These are phyloP conservation scores for Drosophila ercepeae DNA, from an alignment of 1,140 invertebrate genomes.

Conservation along the genomic window DNA sequence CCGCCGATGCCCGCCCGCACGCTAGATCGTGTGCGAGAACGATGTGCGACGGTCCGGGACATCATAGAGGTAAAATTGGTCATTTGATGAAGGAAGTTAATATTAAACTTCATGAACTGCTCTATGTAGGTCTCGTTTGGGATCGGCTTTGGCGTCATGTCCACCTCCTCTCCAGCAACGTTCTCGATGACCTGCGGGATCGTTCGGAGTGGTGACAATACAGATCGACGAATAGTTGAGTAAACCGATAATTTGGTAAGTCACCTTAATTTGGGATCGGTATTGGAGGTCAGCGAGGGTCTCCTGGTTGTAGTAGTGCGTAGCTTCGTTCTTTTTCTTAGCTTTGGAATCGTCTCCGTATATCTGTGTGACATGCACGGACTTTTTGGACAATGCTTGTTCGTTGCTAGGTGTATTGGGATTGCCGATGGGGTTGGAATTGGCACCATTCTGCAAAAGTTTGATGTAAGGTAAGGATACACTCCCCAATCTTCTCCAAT, in stretches of 20 bases:
- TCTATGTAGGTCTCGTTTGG: constrained; percentile 1
- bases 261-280: constrained; percentile 51
- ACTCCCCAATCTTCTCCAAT: background rate
- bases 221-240: background rate
- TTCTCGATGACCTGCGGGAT: constrained; percentile 40
- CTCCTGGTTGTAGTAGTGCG: constrained; percentile 47
- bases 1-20: constrained; percentile 48
- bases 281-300: constrained; percentile 26
- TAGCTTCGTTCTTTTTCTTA: constrained; percentile 7
- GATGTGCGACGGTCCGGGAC: background rate
- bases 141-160: constrained; percentile 56
- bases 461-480: background rate
- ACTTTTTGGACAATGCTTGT: constrained; percentile 31
- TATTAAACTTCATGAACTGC: constrained; percentile 40
- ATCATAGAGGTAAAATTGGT: constrained; percentile 2
- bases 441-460: no score
- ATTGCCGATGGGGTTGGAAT: background rate
- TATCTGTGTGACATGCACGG: constrained; percentile 28
- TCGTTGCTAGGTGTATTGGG: background rate
- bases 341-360: background rate
- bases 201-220: background rate
- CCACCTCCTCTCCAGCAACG: constrained; percentile 26
- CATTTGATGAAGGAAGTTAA: constrained; percentile 42
- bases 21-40: constrained; percentile 49
- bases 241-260: background rate